phyloP scores from a whole-genome alignment of 2,113 vertebrate genomes.

The Todiramphus saurophagus region DNA sequence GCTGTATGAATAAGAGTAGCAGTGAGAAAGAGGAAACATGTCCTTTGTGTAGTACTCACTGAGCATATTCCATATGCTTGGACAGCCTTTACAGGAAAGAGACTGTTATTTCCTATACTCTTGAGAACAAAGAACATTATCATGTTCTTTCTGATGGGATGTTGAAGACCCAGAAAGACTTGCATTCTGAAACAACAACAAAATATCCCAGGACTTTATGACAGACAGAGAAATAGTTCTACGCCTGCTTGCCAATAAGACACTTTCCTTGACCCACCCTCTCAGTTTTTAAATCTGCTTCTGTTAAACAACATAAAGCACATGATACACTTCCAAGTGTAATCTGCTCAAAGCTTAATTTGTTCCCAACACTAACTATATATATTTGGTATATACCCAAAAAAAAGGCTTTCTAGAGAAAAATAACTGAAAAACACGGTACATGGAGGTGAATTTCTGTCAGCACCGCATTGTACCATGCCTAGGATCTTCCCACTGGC shows the following conservation, averaged over 20 bases:
- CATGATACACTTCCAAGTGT: accelerated
- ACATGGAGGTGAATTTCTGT: neutral
- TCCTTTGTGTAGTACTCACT: neutral
- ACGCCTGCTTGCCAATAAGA: neutral
- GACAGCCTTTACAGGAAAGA: neutral
- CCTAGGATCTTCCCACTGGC: neutral
- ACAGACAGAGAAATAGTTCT: neutral
- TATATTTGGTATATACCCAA: neutral
- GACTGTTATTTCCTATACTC: neutral
- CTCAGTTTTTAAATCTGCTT: neutral
- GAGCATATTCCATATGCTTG: neutral
- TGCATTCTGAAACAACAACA: neutral
- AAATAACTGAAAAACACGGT: neutral
- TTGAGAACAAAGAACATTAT: neutral
- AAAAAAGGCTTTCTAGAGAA: neutral
- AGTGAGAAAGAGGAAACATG: neutral
- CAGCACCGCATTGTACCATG: neutral
- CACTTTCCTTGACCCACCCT: neutral
- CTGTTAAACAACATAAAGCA: neutral
- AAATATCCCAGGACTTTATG: neutral
- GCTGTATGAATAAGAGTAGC: neutral
- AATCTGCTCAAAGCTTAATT: neutral
- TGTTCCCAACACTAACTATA: accelerated
- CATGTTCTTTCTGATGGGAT: neutral
- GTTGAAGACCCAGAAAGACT: neutral